phyloP scores from a whole-genome alignment of 2,113 vertebrate genomes.

The Pongo pygmaeus region DNA sequence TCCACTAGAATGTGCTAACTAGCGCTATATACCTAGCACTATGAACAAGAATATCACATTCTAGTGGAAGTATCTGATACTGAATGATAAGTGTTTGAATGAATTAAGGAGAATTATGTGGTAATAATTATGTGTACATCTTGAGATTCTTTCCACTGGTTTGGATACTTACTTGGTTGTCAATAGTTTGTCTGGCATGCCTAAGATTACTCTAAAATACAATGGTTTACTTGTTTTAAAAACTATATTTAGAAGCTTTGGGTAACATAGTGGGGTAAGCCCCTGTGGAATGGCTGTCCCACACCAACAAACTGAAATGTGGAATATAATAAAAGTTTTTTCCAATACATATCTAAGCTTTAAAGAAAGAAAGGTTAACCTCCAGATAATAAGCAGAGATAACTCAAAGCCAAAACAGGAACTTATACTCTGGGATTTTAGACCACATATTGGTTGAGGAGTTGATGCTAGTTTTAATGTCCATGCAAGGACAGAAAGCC shows the following conservation, averaged over 20 bases:
- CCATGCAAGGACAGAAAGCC: neutral
- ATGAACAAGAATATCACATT: too few relatives aligned
- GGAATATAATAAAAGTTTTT: neutral
- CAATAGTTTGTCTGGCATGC: neutral
- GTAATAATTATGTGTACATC: neutral
- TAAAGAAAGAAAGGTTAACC: neutral
- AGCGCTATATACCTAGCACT: neutral
- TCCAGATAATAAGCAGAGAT: neutral
- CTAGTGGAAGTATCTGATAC: too few relatives aligned
- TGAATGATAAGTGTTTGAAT: neutral
- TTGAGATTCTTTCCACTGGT: slow-evolving; percentile 17
- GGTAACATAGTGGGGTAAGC: neutral
- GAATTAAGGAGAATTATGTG: slow-evolving; percentile 5
- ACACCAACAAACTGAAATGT: neutral
- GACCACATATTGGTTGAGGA: neutral
- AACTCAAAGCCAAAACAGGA: neutral
- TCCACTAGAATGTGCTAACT: neutral
- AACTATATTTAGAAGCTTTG: neutral
- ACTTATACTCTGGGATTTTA: neutral
- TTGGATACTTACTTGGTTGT: neutral
- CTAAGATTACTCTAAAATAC: neutral
- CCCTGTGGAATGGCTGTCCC: neutral
- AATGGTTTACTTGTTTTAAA: neutral
- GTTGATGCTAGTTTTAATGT: neutral
- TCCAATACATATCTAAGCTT: neutral